phyloP scores from a whole-genome alignment of 2,797 vertebrate genomes.

The Rhadinocentrus ornatus region DNA sequence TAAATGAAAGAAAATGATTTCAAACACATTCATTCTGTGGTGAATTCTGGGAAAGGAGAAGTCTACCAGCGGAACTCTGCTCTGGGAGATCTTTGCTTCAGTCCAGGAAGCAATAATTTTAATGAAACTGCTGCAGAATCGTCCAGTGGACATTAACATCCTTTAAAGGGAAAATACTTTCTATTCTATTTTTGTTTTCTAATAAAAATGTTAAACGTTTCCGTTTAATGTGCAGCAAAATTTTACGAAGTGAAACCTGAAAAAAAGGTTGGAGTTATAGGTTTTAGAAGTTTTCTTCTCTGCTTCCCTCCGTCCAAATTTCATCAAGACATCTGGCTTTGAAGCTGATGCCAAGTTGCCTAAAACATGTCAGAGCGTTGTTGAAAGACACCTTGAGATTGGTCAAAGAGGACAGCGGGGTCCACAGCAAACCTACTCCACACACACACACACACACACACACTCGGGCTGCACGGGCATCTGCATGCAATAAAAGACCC shows the following conservation, averaged over 20 bases:
- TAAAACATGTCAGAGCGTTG: slow-evolving; percentile 76
- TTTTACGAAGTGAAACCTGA: slow-evolving; percentile 29
- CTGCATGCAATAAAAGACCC: slow-evolving; percentile 17
- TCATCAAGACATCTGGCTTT: slow-evolving; percentile 72
- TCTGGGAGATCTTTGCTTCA: too few species aligned
- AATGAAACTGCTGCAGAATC: background rate
- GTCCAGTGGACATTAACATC: too few species aligned
- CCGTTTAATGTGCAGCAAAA: slow-evolving; percentile 2
- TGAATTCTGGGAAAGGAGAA: too few species aligned
- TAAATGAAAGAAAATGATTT: slow-evolving; percentile 14
- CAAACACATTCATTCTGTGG: background rate
- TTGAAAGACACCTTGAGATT: slow-evolving; percentile 78
- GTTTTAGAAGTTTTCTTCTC: slow-evolving; percentile 35
- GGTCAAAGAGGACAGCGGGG: slow-evolving; percentile 66
- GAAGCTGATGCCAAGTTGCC: slow-evolving; percentile 75
- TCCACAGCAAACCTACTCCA: too few species aligned
- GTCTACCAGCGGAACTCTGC: background rate
- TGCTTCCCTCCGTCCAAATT: slow-evolving; percentile 57
- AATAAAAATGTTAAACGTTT: background rate
- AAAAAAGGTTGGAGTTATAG: too few species aligned
- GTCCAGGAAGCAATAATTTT: too few species aligned
- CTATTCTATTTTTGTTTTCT: too few species aligned
- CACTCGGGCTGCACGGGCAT: slow-evolving; percentile 6
- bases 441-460: too few species aligned
- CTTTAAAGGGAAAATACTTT: too few species aligned